phyloP scores from a whole-genome alignment of 2,113 vertebrate species.

The Istiophorus platypterus region DNA sequence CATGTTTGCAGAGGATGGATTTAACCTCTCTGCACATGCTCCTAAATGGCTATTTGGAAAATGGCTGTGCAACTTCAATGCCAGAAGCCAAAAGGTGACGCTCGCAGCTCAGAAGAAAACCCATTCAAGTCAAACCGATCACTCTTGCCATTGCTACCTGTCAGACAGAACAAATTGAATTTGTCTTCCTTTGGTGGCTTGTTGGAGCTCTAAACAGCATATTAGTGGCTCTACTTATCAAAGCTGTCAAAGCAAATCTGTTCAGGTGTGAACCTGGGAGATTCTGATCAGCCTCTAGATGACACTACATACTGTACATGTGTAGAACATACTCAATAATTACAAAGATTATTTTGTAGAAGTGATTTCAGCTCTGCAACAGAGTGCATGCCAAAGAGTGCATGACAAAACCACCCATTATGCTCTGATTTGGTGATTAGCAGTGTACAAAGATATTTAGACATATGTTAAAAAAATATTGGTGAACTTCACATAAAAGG shows the following conservation, averaged over 20 bases:
- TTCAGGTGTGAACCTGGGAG: slow-evolving; percentile 71
- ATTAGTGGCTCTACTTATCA: slow-evolving; percentile 86
- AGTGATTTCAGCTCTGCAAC: slow-evolving; percentile 16
- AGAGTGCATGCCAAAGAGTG: not conserved
- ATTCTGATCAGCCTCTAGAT: slow-evolving; percentile 60
- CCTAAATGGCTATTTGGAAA: slow-evolving; percentile 77
- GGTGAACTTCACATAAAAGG: no score
- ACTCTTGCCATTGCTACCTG: slow-evolving; percentile 79
- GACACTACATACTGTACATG: slow-evolving; percentile 46
- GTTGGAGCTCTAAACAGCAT: slow-evolving; percentile 82
- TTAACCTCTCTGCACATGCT: slow-evolving; percentile 58
- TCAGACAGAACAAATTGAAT: slow-evolving; percentile 87
- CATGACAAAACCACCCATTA: not conserved
- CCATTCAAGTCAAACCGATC: slow-evolving; percentile 74
- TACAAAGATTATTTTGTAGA: slow-evolving; percentile 1
- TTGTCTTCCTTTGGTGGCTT: slow-evolving; percentile 82
- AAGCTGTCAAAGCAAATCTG: slow-evolving; percentile 83
- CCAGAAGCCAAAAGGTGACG: slow-evolving; percentile 79
- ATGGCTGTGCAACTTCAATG: slow-evolving; percentile 70
- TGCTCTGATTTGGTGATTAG: not conserved
- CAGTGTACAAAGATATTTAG: not conserved
- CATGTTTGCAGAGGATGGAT: slow-evolving; percentile 67
- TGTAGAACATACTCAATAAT: not conserved
- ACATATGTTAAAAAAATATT: no score
- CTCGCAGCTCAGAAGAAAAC: slow-evolving; percentile 64